Base-by-base conservation (phyloP, 2,888 invertebrate species). In the Crocallis elinguaria region DNA sequence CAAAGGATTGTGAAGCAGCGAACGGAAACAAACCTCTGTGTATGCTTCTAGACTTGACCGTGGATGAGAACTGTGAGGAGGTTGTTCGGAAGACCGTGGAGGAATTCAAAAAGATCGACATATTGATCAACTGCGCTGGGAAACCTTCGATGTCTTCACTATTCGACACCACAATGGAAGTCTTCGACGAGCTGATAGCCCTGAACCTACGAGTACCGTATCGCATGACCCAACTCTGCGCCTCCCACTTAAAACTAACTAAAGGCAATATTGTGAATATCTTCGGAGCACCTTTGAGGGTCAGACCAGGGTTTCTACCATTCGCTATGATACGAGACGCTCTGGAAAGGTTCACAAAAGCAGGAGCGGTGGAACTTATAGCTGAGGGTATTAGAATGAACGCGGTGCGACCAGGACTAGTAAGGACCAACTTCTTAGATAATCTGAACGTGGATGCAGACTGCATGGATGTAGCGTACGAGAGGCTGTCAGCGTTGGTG, bases 221-320 rank as follows among this genome's bases (percentile, higher is more conserved):
- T 46, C 75, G 77, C 44, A 37, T 84, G 62, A 81, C 80, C 0
- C 85, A 84, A 27, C 55, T 80, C 0, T 77, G 82, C 43, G 61
- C 78, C 1, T 81, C 83, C 0, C 64, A 83, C 46, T 46, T 86
- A 21, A 78, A 77, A 43, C 65, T 64, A 29, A 79, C 78, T 0
- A 84, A 80, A 70, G 85, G 84, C 0, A 80, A 80, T 37, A 63
- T 86, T 0, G 82, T 86, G 1, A 84, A 84, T 52, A 73, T 86
- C 0, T 78, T 80, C 42, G 77, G 73, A 12, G 69, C 78, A 2
- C 77, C 79, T 0, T 53, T 74, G 38, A 66, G 75, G n/a, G 67
- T 72, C 0, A 68, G 79, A 29, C 84, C 84, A 1, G 85, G 85
- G 0, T 79, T 84, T 16, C 38, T 82, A 13, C 75, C 77, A 0